Base-by-base conservation (phyloP, 2,113 vertebrate genomes). In the Nothocercus julius region DNA sequence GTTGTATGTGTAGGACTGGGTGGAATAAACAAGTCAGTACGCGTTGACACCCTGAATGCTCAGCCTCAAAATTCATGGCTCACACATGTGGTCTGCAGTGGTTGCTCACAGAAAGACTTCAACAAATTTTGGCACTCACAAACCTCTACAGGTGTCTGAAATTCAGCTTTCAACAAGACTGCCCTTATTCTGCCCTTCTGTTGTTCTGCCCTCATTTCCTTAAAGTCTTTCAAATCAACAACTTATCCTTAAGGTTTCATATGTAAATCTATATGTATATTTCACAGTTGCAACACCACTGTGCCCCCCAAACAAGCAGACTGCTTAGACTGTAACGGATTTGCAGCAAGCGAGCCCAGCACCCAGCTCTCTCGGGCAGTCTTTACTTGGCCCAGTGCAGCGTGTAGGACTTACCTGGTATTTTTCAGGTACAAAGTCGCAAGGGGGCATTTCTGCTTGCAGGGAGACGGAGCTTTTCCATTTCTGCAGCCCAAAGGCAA, bases 371-470 rank as follows among this genome's bases (percentile, higher is more conserved):
- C 72, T n/a, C 36, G 64, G 8, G 38, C 9, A 40, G 9, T 11
- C 49, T 86, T 32, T n/a, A 61, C 30, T 54, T 70, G 62, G 32
- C 32, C 24, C 51, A 59, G 6, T 18, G 20, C 5, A n/a, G 7
- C 36, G 75, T 12, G 9, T 22, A 51, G 21, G 27, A 95, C 97
- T 97, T 98, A 99, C 99, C 97, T 98, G 94, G 83, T 99, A 99
- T 91, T 97, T 96, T 88, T 98, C 97, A 56, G 99, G 99, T 61
- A 84, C 96, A 94, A 99, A 99, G 96, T 97, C 97, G 87, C 99
- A 99, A 1, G 98, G 96, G n/a, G 99, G 99, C 99, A 99, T 99
- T 90, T 96, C 96, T 67, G 97, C 97, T 42, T 84, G 89, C 88
- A 15, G 56, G 80, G 96, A 96, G 34, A 82, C 74, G 21, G 62